These are phyloP conservation scores for Otus scops DNA, from an alignment of 2,797 vertebrate species.

Conservation along the genomic window DNA sequence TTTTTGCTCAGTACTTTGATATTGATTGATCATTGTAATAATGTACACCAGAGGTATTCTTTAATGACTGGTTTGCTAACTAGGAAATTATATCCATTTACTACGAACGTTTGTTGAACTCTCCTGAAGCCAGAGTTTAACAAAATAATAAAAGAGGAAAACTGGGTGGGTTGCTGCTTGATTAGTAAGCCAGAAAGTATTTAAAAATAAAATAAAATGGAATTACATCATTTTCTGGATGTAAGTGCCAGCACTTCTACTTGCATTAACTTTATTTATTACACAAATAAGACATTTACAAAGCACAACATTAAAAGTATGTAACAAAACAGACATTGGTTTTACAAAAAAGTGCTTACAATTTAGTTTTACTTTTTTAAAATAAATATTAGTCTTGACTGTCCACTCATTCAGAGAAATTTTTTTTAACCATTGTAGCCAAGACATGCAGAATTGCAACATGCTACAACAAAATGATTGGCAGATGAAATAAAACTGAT, in stretches of 20 bases:
- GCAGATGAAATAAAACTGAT: slow-evolving; percentile 62
- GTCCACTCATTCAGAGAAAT: slow-evolving; percentile 77
- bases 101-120: slow-evolving; percentile 44
- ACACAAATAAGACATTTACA: slow-evolving; percentile 95
- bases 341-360: slow-evolving; percentile 97
- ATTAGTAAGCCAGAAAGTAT: slow-evolving; percentile 58
- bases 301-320: slow-evolving; percentile 92
- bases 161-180: slow-evolving; percentile 54
- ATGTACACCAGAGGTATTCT: slow-evolving; percentile 46
- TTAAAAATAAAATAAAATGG: slow-evolving; percentile 74
- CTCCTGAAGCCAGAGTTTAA: slow-evolving; percentile 61
- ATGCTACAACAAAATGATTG: slow-evolving; percentile 75
- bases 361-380: slow-evolving; percentile 90
- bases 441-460: slow-evolving; percentile 81
- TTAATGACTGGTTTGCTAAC: slow-evolving; percentile 53
- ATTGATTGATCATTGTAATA: slow-evolving; percentile 61
- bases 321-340: slow-evolving; percentile 93
- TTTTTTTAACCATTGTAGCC: slow-evolving; percentile 76
- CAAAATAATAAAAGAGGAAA: slow-evolving; percentile 61
- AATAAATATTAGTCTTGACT: slow-evolving; percentile 96
- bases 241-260: slow-evolving; percentile 82
- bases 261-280: slow-evolving; percentile 92
- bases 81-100: slow-evolving; percentile 58
- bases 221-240: slow-evolving; percentile 70
- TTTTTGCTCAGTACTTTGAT: slow-evolving; percentile 55